Conservation (phyloP, 2,888 invertebrate species). For the Panorpa germanica region DNA sequence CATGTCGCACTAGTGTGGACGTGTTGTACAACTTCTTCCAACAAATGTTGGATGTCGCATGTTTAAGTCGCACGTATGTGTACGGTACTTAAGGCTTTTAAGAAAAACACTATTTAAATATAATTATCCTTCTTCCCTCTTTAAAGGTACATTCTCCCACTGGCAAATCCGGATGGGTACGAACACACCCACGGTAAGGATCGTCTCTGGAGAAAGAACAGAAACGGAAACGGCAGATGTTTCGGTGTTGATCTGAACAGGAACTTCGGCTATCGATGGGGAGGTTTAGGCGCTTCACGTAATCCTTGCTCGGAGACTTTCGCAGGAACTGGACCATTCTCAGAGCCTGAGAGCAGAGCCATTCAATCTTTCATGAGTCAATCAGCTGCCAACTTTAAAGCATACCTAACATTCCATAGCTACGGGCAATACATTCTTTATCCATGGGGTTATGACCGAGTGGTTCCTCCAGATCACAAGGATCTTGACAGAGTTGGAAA, state of each 20-base stretch:
- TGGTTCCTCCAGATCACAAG: constrained; percentile 45
- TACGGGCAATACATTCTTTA: constrained; percentile 73
- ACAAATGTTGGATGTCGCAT: too few species aligned
- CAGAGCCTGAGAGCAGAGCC: constrained; percentile 70
- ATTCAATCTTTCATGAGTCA: constrained; percentile 28
- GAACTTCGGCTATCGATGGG: constrained; percentile 81
- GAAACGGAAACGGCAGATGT: constrained; percentile 41
- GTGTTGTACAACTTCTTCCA: too few species aligned
- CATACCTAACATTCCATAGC: constrained; percentile 64
- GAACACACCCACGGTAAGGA: constrained; percentile 66
- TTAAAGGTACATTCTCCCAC: constrained; percentile 46
- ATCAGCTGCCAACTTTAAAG: constrained; percentile 37
- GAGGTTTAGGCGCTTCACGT: constrained; percentile 64
- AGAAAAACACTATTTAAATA: too few species aligned
- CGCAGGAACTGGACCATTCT: constrained; percentile 60
- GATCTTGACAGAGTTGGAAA: constrained; percentile 52
- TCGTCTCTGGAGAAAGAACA: constrained; percentile 69
- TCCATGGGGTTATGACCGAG: constrained; percentile 70
- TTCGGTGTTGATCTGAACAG: constrained; percentile 68
- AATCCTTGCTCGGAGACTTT: constrained; percentile 70
- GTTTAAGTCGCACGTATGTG: too few species aligned
- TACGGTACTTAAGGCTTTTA: too few species aligned
- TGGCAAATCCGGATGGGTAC: constrained; percentile 74
- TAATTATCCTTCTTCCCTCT: constrained; percentile 11
- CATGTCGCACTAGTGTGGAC: too few species aligned